Conservation (phyloP, 2,113 vertebrate genomes). For the Ochotona curzoniae region DNA sequence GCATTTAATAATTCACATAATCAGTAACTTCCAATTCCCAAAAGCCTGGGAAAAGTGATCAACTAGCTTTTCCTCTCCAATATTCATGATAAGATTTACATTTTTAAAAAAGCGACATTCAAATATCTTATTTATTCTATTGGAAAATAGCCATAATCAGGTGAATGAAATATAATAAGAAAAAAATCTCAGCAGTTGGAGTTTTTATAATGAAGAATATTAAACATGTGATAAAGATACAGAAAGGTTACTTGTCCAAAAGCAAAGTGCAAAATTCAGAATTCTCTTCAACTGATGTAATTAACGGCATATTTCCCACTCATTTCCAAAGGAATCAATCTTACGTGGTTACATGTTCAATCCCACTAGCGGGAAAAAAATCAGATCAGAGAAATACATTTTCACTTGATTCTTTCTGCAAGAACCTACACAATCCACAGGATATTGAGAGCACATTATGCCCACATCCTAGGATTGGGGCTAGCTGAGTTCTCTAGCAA, state of each 20-base stretch:
- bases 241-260: constrained; percentile 27
- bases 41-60: constrained; percentile 3
- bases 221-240: not conserved
- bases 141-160: not conserved
- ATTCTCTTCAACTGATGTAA: constrained; percentile 29
- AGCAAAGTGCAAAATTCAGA: constrained; percentile 7
- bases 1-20: not conserved
- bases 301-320: not conserved
- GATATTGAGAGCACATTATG: not conserved
- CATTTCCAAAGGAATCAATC: not conserved
- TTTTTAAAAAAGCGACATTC: constrained; percentile 42
- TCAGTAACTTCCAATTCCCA: not conserved
- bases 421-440: not conserved
- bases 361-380: not conserved
- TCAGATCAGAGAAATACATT: not conserved
- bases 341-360: not conserved
- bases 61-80: not conserved
- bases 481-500: not conserved
- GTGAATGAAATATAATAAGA: constrained; percentile 39
- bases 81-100: constrained; percentile 24
- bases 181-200: not conserved
- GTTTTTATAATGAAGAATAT: not conserved
- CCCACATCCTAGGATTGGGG: not conserved
- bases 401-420: not conserved
- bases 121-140: constrained; percentile 41